A percentile compares a stretch with the other conserved stretches of the same genome.
Evolutionary conservation across 2,797 vertebrate species (phyloP).

Genomic region (Anas capensis): DNA sequence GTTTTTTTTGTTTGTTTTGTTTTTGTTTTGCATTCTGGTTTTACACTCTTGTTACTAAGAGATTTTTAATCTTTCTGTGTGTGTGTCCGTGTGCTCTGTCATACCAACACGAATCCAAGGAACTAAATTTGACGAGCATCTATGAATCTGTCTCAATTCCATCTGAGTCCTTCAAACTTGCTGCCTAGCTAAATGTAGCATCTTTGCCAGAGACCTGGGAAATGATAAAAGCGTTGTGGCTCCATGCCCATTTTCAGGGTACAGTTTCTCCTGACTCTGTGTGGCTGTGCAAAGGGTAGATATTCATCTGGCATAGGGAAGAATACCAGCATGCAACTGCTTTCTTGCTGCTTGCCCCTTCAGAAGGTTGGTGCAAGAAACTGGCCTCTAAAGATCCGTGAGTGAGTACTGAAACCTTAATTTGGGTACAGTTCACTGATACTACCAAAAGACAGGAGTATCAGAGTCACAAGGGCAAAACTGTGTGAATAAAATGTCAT

Average conservation of each 20-base stretch:
- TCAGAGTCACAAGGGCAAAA: not conserved
- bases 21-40: not conserved
- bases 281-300: not conserved
- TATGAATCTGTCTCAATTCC: not conserved
- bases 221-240: not conserved
- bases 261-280: not conserved
- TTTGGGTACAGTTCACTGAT: not conserved
- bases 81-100: not conserved
- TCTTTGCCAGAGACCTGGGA: not conserved
- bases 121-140: not conserved
- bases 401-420: not conserved
- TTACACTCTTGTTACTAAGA: not conserved
- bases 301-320: not conserved
- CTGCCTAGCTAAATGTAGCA: not conserved
- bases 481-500: not conserved
- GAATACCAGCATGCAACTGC: not conserved
- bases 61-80: not conserved
- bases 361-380: not conserved
- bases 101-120: not conserved
- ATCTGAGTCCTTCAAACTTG: not conserved
- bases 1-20: too few relatives aligned
- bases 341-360: not conserved
- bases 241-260: not conserved
- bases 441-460: not conserved
- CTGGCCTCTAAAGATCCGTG: not conserved